These are phyloP conservation scores for Alces alces DNA, from an alignment of 2,113 vertebrate species.

Conservation along the genomic window DNA sequence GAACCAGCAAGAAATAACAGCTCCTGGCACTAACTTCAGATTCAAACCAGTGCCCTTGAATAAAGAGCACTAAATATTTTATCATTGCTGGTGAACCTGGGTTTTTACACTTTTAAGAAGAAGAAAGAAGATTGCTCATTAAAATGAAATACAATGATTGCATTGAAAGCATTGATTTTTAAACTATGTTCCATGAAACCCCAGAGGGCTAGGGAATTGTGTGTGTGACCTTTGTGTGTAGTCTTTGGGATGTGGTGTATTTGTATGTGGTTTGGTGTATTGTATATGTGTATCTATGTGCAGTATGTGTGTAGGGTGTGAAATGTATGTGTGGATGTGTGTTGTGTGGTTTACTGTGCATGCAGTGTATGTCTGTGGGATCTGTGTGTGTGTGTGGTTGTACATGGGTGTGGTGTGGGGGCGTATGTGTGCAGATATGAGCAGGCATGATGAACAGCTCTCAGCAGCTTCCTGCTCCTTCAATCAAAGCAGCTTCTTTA, in stretches of 20 bases:
- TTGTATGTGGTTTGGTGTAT: neutral
- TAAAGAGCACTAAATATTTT: neutral
- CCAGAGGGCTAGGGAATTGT: neutral
- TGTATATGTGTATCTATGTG: neutral
- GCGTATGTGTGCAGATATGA: rapidly evolving
- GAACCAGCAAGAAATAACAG: neutral
- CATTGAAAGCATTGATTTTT: neutral
- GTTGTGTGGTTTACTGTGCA: neutral
- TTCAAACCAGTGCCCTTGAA: neutral
- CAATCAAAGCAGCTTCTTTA: neutral
- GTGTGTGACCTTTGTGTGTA: neutral
- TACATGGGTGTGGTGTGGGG: neutral
- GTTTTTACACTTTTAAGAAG: neutral
- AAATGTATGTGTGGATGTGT: neutral
- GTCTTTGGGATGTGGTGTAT: neutral
- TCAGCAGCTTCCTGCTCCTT: neutral
- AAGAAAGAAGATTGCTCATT: neutral
- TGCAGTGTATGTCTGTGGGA: neutral
- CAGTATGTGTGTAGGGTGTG: neutral
- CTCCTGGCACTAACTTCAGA: neutral
- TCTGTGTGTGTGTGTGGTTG: neutral
- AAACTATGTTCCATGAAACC: neutral
- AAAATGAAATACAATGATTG: neutral
- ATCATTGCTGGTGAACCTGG: neutral
- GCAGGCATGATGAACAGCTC: neutral